Conservation (phyloP, 2,113 vertebrate species). For the Zapornia atra region DNA sequence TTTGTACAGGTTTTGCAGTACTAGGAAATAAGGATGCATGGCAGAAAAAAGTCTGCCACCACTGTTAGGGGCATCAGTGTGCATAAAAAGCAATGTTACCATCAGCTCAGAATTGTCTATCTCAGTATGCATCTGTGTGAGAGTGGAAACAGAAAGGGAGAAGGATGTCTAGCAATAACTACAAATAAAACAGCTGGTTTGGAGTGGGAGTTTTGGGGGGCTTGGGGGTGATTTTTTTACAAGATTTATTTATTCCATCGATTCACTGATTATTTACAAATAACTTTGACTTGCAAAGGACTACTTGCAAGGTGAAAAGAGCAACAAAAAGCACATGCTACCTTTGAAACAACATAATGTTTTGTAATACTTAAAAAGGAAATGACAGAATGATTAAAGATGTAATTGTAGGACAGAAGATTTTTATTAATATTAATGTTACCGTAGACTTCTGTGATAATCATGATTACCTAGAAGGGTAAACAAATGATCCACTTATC, state of each 20-base stretch:
- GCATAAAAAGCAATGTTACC: background rate
- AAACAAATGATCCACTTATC: background rate
- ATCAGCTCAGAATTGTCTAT: background rate
- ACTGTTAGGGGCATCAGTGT: background rate
- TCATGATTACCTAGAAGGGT: background rate
- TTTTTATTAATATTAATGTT: background rate
- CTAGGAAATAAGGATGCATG: background rate
- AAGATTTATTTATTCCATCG: background rate
- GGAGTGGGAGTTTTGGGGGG: background rate
- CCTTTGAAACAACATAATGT: background rate
- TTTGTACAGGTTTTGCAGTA: background rate
- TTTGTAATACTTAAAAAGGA: background rate
- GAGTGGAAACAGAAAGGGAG: background rate
- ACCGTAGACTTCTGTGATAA: background rate
- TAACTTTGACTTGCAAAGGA: background rate
- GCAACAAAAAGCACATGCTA: background rate
- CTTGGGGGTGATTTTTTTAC: background rate
- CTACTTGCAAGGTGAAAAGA: background rate
- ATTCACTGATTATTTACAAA: background rate
- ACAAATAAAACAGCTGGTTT: background rate
- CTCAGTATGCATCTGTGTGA: background rate
- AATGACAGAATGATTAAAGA: background rate
- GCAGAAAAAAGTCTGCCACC: background rate
- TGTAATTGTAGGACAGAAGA: background rate
- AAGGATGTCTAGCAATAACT: background rate